Base-by-base conservation (phyloP, 2,797 vertebrate species). In the Chromis chromis region DNA sequence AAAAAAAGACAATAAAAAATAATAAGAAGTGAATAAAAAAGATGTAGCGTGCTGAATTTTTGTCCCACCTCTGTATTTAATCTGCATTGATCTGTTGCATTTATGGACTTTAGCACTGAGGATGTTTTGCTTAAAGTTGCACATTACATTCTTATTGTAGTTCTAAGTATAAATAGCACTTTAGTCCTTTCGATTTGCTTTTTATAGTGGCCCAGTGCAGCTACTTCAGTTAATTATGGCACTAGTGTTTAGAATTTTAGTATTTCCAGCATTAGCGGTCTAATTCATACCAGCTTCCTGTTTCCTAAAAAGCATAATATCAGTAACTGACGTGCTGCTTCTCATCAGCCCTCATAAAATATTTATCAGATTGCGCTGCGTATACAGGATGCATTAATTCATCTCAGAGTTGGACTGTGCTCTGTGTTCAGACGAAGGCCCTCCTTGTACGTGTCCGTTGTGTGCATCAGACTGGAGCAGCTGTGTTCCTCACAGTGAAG, bases 401-500 rank as follows among this genome's bases (percentile, higher is more conserved):
- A 11, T 60, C 22, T 25, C 10, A 6, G 7, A 59, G 22, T 24
- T 21, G 28, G 64, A 54, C 50, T 55, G 58, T 64, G 39, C 27
- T 67, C 19, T 79, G 64, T 67, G 64, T 81, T 67, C 88, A 97
- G 96, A 97, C 86, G 96, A 96, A 78, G 94, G 94, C 0, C 94
- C 97, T 14, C 95, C 96, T 13, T 99, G 97, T 78, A 97, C 97
- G 0, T 99, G 97, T 55, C 97, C 98, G 0, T 84, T 99, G 56
- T 99, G 98, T 79, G 96, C 96, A 5, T 97, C 95, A 0, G 97
- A 99, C 93, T 95, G 96, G 92, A 96, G 96, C 80, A 97, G 94
- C 91, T 97, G 95, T 49, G 97, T 99, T 59, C 96, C 96, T 46
- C 94, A 97, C 42, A 95, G 94, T 0, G 98, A 99, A 84, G 97